phyloP scores from a whole-genome alignment of 2,797 vertebrate species.

The Alosa sapidissima region DNA sequence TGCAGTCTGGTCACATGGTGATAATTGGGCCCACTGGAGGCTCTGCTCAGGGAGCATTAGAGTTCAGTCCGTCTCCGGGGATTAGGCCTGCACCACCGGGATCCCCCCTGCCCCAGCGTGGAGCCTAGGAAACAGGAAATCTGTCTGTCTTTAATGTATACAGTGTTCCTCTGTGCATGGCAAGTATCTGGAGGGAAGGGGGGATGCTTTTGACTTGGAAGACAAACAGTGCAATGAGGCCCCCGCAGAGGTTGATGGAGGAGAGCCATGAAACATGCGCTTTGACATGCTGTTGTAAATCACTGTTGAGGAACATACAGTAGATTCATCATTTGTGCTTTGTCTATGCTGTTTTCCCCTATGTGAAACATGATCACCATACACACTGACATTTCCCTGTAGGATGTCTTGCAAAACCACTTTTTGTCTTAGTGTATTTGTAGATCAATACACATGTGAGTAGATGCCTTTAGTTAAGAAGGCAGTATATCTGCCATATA shows the following conservation, averaged over 20 bases:
- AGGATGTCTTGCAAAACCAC: too few relatives aligned
- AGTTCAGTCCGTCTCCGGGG: background rate
- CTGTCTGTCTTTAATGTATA: background rate
- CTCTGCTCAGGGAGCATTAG: background rate
- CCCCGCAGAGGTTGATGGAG: background rate
- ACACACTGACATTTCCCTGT: background rate
- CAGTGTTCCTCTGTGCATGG: background rate
- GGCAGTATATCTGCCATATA: too few relatives aligned
- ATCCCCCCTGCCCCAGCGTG: background rate
- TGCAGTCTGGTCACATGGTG: conserved; percentile 29
- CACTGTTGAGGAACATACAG: background rate
- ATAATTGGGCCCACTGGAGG: conserved; percentile 33
- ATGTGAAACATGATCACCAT: background rate
- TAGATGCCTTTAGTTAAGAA: too few relatives aligned
- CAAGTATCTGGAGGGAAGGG: background rate
- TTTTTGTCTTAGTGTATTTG: too few relatives aligned
- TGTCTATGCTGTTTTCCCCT: background rate
- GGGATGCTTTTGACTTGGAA: background rate
- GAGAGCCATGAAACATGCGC: background rate
- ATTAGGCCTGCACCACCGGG: background rate
- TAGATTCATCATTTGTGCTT: background rate
- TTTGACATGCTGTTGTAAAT: conserved; percentile 3
- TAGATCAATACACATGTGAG: too few relatives aligned
- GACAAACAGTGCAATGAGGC: conserved; percentile 7
- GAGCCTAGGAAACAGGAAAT: conserved; percentile 9